Base-by-base conservation (phyloP, 2,888 invertebrate species). In the Chloroclysta siterata region DNA sequence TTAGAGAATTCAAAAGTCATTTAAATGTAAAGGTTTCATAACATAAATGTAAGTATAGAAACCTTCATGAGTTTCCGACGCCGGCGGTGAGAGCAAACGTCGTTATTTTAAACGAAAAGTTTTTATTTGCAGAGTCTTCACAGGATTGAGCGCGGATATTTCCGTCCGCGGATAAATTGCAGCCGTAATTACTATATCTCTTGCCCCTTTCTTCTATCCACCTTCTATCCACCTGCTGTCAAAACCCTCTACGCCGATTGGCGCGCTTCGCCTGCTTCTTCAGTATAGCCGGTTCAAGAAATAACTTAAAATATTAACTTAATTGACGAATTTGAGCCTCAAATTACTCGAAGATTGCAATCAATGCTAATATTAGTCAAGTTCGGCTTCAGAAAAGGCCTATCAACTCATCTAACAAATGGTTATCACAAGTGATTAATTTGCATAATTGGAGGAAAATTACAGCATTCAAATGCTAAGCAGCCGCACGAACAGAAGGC, bases 401-500 rank as follows among this genome's bases (percentile, higher is more conserved):
- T 73, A 70, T 65, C 69, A 73, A 78, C 77, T 75, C 68, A 73
- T 72, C 64, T 78, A 79, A 83, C 84, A 78, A 82, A 82, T 74
- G 78, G 79, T 79, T 63, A 48, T 81, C 80, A 79, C 71, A 74
- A 82, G 80, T 81, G 78, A 84, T 84, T 84, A 81, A 85, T 86
- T 84, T 82, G 70, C 85, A 85, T 84, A 84, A 85, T 84, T 83
- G 81, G 72, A 76, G 75, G 77, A 73, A 76, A 77, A 82, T 81
- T 80, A 78, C 74, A 75, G 73, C 76, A 75, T 77, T 76, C 73
- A 79, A 81, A 84, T 82, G 81, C 80, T 78, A 83, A 84, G 77
- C 74, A 80, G 76, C 69, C 67, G 74, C 80, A 79, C 77, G 77
- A 79, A 80, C 76, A 77, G 71, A 78, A 77, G 68, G 60, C 60